Evolutionary conservation across 2,888 invertebrate species (phyloP).

Genomic region (Lycia hirtaria): DNA sequence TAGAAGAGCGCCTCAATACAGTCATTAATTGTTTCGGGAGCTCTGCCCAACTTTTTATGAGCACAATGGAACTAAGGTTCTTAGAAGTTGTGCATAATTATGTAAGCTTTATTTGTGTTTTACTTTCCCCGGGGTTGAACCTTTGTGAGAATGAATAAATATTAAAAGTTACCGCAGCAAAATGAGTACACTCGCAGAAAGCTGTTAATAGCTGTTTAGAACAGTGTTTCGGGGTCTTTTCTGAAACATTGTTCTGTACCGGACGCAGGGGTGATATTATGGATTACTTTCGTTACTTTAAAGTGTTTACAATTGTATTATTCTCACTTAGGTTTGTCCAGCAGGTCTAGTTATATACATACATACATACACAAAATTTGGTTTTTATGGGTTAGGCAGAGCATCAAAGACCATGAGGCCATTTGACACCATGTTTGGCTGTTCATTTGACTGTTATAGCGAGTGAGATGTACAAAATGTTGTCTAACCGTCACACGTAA

Average conservation of each 20-base stretch:
- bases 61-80: constrained; percentile 36
- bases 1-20: constrained; percentile 34
- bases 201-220: constrained; percentile 26
- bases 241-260: not conserved
- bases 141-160: constrained; percentile 39
- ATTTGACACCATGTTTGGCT: too few species aligned
- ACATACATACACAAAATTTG: too few species aligned
- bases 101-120: constrained; percentile 39
- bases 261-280: too few species aligned
- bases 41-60: constrained; percentile 37
- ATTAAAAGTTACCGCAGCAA: constrained; percentile 30
- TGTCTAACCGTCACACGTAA: too few species aligned
- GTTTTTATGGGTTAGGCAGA: too few species aligned
- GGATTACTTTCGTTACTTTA: not conserved
- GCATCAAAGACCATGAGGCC: too few species aligned
- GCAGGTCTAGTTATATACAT: too few species aligned
- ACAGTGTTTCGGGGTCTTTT: constrained; percentile 11
- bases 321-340: not conserved
- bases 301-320: not conserved
- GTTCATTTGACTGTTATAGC: too few species aligned
- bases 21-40: constrained; percentile 40
- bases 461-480: too few species aligned
- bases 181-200: constrained; percentile 3
- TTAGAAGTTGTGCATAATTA: constrained; percentile 39
- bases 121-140: constrained; percentile 27